Evolutionary conservation across 2,113 vertebrate species (phyloP).

Genomic region (Papio anubis): DNA sequence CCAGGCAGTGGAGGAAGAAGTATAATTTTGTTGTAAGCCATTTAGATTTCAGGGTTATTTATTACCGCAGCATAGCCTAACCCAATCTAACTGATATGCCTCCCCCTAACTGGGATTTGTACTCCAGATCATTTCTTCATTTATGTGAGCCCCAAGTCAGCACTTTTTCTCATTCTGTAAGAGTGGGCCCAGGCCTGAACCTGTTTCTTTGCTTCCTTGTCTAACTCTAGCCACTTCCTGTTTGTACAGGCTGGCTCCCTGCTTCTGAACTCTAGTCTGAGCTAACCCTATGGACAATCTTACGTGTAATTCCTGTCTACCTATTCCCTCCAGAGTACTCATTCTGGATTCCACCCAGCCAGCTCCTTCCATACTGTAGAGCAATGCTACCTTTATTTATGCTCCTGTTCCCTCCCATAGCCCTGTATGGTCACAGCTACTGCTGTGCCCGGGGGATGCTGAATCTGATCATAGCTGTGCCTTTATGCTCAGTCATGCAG

Average conservation of each 20-base stretch:
- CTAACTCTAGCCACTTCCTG: background rate
- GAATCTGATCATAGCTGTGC: background rate
- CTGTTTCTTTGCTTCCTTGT: background rate
- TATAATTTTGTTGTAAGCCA: background rate
- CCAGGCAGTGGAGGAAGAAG: background rate
- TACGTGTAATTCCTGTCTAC: background rate
- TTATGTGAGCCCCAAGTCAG: background rate
- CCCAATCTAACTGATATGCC: background rate
- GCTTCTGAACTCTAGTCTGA: background rate
- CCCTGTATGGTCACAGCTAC: background rate
- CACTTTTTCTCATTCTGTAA: background rate
- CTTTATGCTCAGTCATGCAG: background rate
- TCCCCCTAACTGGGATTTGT: background rate
- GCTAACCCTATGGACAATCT: background rate
- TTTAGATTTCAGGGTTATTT: background rate
- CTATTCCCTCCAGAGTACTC: background rate
- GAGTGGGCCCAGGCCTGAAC: background rate
- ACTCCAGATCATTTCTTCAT: background rate
- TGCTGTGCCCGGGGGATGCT: background rate
- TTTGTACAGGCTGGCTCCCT: background rate
- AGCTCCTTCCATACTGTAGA: background rate
- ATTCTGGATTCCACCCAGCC: background rate
- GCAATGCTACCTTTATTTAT: background rate
- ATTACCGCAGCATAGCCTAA: background rate
- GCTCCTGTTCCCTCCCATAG: background rate